Evolutionary conservation across 2,113 vertebrate species (phyloP).

Genomic region (Daphoenositta chrysoptera): DNA sequence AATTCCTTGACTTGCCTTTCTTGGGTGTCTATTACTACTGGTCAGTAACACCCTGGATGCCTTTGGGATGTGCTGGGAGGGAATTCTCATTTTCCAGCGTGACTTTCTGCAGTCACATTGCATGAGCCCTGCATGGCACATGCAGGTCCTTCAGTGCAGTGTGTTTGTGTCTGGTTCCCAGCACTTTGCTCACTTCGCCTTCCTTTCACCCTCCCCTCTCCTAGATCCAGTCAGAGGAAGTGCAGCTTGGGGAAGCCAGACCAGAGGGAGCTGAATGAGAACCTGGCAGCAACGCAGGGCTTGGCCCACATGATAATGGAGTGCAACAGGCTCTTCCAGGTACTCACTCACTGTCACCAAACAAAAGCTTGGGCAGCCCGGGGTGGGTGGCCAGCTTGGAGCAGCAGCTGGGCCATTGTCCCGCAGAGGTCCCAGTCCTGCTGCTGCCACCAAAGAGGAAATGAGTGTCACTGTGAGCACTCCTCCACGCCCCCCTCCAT

Average conservation of each 20-base stretch:
- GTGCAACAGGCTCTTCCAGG: slow-evolving; percentile 82
- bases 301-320: slow-evolving; percentile 84
- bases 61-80: background rate
- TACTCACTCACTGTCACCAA: background rate
- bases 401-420: background rate
- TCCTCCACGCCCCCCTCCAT: background rate
- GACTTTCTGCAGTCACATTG: fast-evolving
- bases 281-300: slow-evolving; percentile 84
- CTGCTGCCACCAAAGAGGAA: background rate
- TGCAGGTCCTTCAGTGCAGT: fast-evolving
- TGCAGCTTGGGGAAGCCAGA: slow-evolving; percentile 83
- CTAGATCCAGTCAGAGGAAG: slow-evolving; percentile 80
- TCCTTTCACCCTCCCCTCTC: background rate
- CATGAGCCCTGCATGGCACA: fast-evolving
- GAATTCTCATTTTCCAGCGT: fast-evolving
- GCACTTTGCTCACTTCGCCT: background rate
- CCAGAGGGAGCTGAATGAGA: slow-evolving; percentile 85
- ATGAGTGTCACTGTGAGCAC: fast-evolving
- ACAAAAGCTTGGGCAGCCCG: background rate
- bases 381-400: background rate
- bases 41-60: background rate
- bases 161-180: background rate
- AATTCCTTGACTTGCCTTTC: background rate
- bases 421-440: background rate
- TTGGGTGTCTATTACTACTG: background rate